Base-by-base conservation (phyloP, 2,797 vertebrate species). In the Diplodus puntazzo region DNA sequence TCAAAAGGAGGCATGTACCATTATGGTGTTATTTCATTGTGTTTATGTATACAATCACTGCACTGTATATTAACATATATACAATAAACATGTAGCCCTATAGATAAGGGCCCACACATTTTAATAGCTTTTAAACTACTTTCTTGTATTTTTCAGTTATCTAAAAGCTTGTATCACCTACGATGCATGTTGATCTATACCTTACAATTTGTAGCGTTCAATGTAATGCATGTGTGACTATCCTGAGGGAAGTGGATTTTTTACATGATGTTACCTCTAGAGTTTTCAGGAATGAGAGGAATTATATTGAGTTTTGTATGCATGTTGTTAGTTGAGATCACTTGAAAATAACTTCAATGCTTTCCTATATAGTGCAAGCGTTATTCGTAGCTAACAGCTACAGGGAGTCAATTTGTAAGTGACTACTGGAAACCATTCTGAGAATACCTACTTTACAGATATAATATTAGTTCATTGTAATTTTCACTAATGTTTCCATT, bases 21-120 rank as follows among this genome's bases (percentile, higher is more conserved):
- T 81, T 60, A 67, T 79, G 45, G 43, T 60, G 25, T 75, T 11
- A 67, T 70, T 77, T 79, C 25, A 76, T 50, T 69, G 60, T 75
- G 59, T 65, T 67, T 23, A 45, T 10, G 0, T 21, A 52, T 54
- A 21, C 54, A 78, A 73, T 71, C 49, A 70, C 12, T 23, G 12
- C 23, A 4, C 12, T 10, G 11, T 21, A 42, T 30, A 53, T 45
- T 20, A 48, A 68, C 2, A 16, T 1, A 57, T 49, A 52, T 5
- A 53, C 49, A 48, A 46, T 10, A 58, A 5, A 30, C 0, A 65
- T 27, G 13, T 10, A 64, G 52, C 30, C 30, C 1, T 39, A 25
- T 13, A 11, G n/a, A 39, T 54, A 55, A 12, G 6, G 8, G 5
- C 5, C 25, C 9, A 58, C 11, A 3, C 0, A 57, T 67, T 66